Percentiles rank a stretch among this genome's conserved stretches.
Evolutionary conservation across 2,113 vertebrate species (phyloP).

Genomic region (Anguilla rostrata): DNA sequence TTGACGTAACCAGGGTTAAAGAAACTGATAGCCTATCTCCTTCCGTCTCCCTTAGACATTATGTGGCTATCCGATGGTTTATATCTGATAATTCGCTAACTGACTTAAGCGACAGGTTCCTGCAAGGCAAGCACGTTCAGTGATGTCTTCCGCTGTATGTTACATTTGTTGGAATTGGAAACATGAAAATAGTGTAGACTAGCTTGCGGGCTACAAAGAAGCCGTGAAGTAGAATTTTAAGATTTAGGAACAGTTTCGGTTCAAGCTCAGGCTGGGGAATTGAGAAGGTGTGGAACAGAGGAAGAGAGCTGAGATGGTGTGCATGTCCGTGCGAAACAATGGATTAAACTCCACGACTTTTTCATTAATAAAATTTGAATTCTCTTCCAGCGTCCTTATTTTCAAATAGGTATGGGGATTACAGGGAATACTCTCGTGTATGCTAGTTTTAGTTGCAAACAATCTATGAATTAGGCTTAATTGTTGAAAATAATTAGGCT

Average conservation of each 20-base stretch:
- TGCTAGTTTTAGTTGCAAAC: too few relatives aligned
- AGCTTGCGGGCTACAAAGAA: not conserved
- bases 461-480: too few relatives aligned
- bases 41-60: slow-evolving; percentile 52
- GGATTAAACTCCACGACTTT: too few relatives aligned
- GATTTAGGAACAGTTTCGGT: not conserved
- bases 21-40: slow-evolving; percentile 19
- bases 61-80: slow-evolving; percentile 42
- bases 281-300: not conserved
- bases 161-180: not conserved
- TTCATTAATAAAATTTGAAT: too few relatives aligned
- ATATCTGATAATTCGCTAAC: slow-evolving; percentile 63
- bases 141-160: not conserved
- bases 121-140: not conserved
- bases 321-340: not conserved
- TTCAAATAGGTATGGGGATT: too few relatives aligned
- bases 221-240: not conserved
- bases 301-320: not conserved
- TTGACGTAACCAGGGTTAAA: not conserved
- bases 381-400: too few relatives aligned
- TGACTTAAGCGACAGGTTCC: slow-evolving; percentile 59
- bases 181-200: not conserved
- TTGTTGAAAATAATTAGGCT: too few relatives aligned
- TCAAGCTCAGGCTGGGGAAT: not conserved
- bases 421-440: too few relatives aligned